Evolutionary conservation across 2,113 vertebrate species (phyloP).

Genomic region (Pholis gunnellus): DNA sequence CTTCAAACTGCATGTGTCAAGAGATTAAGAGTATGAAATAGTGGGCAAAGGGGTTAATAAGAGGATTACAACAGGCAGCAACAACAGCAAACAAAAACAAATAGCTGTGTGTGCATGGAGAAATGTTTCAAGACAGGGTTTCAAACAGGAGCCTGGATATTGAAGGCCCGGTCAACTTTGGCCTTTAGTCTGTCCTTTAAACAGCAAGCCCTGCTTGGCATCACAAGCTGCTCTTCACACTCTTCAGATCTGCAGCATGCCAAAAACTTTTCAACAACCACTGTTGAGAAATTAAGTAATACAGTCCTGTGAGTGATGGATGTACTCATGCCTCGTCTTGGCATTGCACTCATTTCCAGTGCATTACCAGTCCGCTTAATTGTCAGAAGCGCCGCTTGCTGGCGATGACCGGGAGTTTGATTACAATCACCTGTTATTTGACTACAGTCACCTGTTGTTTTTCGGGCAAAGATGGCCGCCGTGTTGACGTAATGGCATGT

Average conservation of each 20-base stretch:
- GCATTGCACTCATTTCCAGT: slow-evolving; percentile 34
- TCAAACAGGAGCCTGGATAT: background rate
- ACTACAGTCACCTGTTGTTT: slow-evolving; percentile 69
- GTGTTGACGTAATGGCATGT: slow-evolving; percentile 66
- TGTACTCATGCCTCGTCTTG: slow-evolving; percentile 16
- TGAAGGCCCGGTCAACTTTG: background rate
- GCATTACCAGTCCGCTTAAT: slow-evolving; percentile 46
- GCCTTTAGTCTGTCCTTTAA: background rate
- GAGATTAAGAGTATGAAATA: background rate
- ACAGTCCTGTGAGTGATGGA: slow-evolving; percentile 11
- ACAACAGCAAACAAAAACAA: background rate
- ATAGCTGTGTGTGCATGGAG: background rate
- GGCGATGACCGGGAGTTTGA: slow-evolving; percentile 47
- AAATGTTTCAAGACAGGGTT: background rate
- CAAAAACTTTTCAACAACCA: slow-evolving; percentile 12
- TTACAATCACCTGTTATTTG: slow-evolving; percentile 61
- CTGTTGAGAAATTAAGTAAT: background rate
- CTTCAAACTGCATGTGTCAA: background rate
- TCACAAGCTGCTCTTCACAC: slow-evolving; percentile 6
- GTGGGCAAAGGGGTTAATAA: background rate
- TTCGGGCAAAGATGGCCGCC: slow-evolving; percentile 36
- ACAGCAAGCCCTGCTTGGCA: background rate
- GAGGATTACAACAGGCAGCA: background rate
- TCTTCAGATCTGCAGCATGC: background rate
- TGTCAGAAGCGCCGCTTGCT: slow-evolving; percentile 31